These are phyloP conservation scores for Ceratitis capitata DNA, from an alignment of 1,140 invertebrate species.

Conservation along the genomic window DNA sequence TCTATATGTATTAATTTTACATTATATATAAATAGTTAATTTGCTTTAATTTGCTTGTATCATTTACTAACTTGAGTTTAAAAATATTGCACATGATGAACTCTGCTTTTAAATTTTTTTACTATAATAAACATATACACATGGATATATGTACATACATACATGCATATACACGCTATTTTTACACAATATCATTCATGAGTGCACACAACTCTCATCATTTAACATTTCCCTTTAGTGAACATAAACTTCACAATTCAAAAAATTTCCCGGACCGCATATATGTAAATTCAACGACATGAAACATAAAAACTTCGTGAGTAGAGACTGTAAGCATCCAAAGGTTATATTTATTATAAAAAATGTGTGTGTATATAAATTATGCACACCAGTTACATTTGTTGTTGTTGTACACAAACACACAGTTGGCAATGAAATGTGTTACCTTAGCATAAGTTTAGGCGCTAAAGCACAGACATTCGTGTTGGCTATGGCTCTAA, in stretches of 20 bases:
- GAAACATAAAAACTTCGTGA: background rate
- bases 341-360: background rate
- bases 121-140: too few species aligned
- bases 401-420: background rate
- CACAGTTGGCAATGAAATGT: background rate
- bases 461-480: slow-evolving; percentile 5
- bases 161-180: background rate
- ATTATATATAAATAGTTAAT: too few species aligned
- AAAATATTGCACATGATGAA: too few species aligned
- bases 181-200: background rate
- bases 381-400: background rate
- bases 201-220: background rate
- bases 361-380: background rate
- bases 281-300: background rate
- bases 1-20: too few species aligned
- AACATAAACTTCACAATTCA: background rate
- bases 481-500: background rate
- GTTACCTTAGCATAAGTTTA: background rate
- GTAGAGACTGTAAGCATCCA: background rate
- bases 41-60: too few species aligned
- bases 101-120: too few species aligned
- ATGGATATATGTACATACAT: background rate
- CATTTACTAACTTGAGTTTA: too few species aligned
- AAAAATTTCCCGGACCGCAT: background rate
- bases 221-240: background rate